Conservation (phyloP, 2,113 vertebrate genomes). For the Siniperca knerii region DNA sequence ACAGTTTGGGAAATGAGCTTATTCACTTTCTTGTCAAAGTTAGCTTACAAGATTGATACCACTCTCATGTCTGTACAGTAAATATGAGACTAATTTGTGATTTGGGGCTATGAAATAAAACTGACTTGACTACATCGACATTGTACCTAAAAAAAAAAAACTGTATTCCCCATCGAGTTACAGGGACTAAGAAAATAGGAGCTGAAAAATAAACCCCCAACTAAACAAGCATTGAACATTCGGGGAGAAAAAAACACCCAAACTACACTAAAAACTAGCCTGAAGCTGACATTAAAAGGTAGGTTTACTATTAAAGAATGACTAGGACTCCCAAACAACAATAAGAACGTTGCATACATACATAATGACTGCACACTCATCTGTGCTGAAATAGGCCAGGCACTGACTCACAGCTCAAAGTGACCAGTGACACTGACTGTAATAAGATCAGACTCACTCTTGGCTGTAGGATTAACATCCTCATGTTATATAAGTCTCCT, state of each 20-base stretch:
- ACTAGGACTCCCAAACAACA: neutral
- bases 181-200: neutral
- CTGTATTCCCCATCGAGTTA: neutral
- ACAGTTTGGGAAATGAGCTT: neutral
- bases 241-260: neutral
- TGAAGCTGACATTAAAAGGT: neutral
- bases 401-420: constrained; percentile 54
- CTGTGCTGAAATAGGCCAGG: constrained; percentile 40
- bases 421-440: constrained; percentile 57
- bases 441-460: constrained; percentile 60
- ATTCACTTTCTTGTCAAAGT: neutral
- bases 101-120: neutral
- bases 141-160: neutral
- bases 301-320: neutral
- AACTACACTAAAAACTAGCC: neutral
- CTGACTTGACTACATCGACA: neutral
- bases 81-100: neutral
- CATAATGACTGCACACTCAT: constrained; percentile 1
- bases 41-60: neutral
- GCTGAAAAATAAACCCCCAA: neutral
- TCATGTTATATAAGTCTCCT: constrained; percentile 37
- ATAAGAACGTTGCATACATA: neutral
- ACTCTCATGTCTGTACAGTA: neutral
- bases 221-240: neutral
- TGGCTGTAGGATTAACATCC: constrained; percentile 50